Evolutionary conservation across 2,888 invertebrate genomes (phyloP).

Genomic region (Cyrtodaria siliqua): DNA sequence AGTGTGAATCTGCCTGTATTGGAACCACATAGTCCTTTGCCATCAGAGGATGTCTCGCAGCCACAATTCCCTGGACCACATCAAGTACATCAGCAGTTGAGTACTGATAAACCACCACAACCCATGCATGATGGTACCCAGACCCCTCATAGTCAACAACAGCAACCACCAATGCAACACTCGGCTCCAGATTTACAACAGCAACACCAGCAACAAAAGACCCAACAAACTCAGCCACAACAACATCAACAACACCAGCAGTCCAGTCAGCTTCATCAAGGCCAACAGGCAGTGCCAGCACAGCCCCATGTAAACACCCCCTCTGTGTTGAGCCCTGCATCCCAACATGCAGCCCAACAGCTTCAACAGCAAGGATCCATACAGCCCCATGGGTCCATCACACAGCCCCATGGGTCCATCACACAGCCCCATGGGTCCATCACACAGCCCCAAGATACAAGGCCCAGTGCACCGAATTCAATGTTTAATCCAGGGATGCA

Average conservation of each 20-base stretch:
- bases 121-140: constrained; percentile 1
- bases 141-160: constrained; percentile 9
- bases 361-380: constrained; percentile 36
- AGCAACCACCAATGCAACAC: constrained; percentile 11
- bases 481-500: constrained; percentile 29
- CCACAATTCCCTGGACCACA: constrained; percentile 14
- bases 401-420: constrained; percentile 9
- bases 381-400: constrained; percentile 9
- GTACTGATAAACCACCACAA: background rate
- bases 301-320: constrained; percentile 10
- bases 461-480: too few species aligned
- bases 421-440: constrained; percentile 8
- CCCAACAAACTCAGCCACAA: constrained; percentile 25
- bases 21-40: constrained; percentile 56
- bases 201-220: constrained; percentile 19
- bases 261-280: constrained; percentile 15
- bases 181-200: constrained; percentile 1
- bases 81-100: constrained; percentile 25
- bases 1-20: constrained; percentile 31
- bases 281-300: constrained; percentile 24
- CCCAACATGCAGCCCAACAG: constrained; percentile 6
- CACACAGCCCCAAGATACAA: too few species aligned
- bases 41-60: constrained; percentile 47
- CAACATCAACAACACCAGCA: constrained; percentile 12
- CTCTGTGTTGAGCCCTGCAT: constrained; percentile 18